Evolutionary conservation across 2,888 invertebrate species (phyloP), one percentile per base, ranked within the genome.

Genomic region (Electrophaes corylata): DNA sequence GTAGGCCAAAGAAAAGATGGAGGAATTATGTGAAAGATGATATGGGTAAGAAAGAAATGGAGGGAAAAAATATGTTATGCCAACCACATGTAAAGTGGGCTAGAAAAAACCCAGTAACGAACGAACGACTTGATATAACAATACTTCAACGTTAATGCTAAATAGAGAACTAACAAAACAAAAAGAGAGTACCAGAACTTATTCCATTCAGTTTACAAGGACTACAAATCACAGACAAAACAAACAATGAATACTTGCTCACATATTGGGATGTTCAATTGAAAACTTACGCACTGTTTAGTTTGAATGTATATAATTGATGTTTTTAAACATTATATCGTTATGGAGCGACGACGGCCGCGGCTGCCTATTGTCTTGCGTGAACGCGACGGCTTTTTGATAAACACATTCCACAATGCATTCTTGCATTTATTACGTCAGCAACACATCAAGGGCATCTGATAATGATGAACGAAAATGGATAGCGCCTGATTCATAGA

Each of bases 391-490:
- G 47, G 70, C 66, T 70, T 82, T 81, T 79, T 68, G 69, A 75
- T 78, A 76, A 78, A 81, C 78, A 79, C 69, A 74, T 75, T 72
- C 70, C 66, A 60, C 60, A 72, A 70, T 75, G 78, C 73, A 78
- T 78, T 69, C 66, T 62, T 73, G 71, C 72, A 75, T 69, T 70
- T 69, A 75, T 37, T 58, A 51, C 61, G 65, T 60, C 60, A 61
- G 60, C 79, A 79, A 70, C 58, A 52, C 55, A 47, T 56, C 75
- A 78, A 79, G 74, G 75, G 56, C 70, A 75, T 74, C 75, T 61
- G 63, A 73, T 72, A 70, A 66, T 64, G 67, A 56, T 51, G 49
- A 10, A 35, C 56, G 14, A 60, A 62, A 64, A 62, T 49, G 53
- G 62, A 23, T 43, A 23, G 52, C 14, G 43, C 50, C 51, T 57